Evolutionary conservation across 2,888 invertebrate genomes (phyloP).

Genomic region (Meghimatium bilineatum): DNA sequence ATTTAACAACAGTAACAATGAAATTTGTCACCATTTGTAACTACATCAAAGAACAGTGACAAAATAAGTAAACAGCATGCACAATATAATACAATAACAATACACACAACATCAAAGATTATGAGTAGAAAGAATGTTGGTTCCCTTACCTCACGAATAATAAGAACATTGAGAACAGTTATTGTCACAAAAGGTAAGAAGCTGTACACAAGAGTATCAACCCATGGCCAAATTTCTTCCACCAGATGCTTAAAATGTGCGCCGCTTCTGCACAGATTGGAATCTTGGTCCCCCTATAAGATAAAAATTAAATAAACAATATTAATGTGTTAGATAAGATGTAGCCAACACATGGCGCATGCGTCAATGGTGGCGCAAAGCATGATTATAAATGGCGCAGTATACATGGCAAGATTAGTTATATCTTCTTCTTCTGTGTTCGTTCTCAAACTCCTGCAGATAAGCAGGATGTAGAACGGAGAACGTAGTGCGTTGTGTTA

Average conservation of each 20-base stretch:
- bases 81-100: background rate
- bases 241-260: constrained; percentile 55
- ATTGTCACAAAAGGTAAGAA: constrained; percentile 71
- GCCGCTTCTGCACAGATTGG: constrained; percentile 57
- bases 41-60: background rate
- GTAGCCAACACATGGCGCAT: too few species aligned
- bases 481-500: too few species aligned
- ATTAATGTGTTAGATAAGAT: too few species aligned
- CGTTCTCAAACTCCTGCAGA: too few species aligned
- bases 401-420: too few species aligned
- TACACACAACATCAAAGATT: background rate
- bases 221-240: constrained; percentile 71
- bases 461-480: too few species aligned
- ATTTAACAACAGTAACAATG: background rate
- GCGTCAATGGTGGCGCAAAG: too few species aligned
- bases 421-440: too few species aligned
- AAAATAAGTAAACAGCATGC: background rate
- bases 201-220: constrained; percentile 72
- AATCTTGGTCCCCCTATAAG: constrained; percentile 54
- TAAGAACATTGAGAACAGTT: constrained; percentile 69
- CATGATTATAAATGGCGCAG: too few species aligned
- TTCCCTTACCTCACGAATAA: constrained; percentile 68
- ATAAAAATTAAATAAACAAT: too few species aligned
- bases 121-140: background rate
- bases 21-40: background rate